Conservation (phyloP, 2,888 invertebrate genomes). For the Cotesia congregata region DNA sequence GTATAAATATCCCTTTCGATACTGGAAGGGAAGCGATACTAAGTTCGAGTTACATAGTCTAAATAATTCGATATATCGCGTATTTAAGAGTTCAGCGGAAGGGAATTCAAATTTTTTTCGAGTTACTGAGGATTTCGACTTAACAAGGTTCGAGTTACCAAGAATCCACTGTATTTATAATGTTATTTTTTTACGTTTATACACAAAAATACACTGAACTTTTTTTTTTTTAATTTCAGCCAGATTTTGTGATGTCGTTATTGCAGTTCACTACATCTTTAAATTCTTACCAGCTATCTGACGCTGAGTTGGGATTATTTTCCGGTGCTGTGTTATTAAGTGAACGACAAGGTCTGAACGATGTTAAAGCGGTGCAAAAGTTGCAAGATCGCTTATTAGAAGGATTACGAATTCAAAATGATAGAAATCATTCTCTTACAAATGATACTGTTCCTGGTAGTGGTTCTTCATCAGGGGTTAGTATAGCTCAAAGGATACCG, state of each 20-base stretch:
- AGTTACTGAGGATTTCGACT: too few species aligned
- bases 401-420: slow-evolving; percentile 84
- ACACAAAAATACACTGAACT: not conserved
- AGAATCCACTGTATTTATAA: too few species aligned
- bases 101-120: too few species aligned
- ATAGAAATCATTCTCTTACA: slow-evolving; percentile 70
- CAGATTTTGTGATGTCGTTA: slow-evolving; percentile 85
- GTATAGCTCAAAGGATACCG: slow-evolving; percentile 76
- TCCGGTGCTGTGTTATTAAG: slow-evolving; percentile 88
- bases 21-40: too few species aligned
- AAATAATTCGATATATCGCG: too few species aligned
- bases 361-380: slow-evolving; percentile 83
- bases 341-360: slow-evolving; percentile 85
- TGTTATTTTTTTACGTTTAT: too few species aligned
- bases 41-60: too few species aligned
- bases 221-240: slow-evolving; percentile 72
- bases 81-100: too few species aligned
- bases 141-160: too few species aligned
- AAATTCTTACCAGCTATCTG: slow-evolving; percentile 83
- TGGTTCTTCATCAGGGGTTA: slow-evolving; percentile 65
- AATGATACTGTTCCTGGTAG: slow-evolving; percentile 59
- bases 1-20: too few species aligned
- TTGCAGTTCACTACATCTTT: slow-evolving; percentile 85
- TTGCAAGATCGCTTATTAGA: slow-evolving; percentile 87
- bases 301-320: slow-evolving; percentile 91